Percentiles rank a stretch among this genome's conserved stretches.
Conservation (phyloP, 1,140 invertebrate species). For the Drosophila dunni region DNA sequence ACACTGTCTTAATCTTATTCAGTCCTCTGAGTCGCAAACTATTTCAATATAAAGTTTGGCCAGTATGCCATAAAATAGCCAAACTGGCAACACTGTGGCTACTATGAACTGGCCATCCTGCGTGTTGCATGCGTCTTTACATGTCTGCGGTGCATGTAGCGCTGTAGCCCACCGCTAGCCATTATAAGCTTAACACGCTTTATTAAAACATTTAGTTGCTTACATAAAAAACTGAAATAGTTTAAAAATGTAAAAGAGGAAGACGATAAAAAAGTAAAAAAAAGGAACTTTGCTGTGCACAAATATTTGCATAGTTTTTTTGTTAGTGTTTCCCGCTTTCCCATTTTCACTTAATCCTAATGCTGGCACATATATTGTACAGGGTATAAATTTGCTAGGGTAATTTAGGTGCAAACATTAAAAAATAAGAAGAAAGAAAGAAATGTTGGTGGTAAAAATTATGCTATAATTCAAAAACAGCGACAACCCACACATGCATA, state of each 20-base stretch:
- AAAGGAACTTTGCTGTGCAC: slow-evolving; percentile 17
- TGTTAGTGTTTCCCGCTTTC: slow-evolving; percentile 8
- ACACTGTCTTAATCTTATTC: no score
- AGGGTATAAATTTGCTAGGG: slow-evolving; percentile 66
- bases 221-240: neutral
- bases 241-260: neutral
- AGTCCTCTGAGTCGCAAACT: no score
- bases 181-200: slow-evolving; percentile 22
- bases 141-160: neutral
- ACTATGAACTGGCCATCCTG: neutral
- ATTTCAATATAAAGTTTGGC: no score
- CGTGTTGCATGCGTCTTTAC: slow-evolving; percentile 1
- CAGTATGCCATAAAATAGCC: no score
- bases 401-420: slow-evolving; percentile 64
- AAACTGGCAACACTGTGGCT: no score
- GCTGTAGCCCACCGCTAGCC: neutral
- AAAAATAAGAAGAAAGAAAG: slow-evolving; percentile 26
- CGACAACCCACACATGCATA: slow-evolving; percentile 35
- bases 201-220: slow-evolving; percentile 41
- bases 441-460: slow-evolving; percentile 71
- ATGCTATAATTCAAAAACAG: slow-evolving; percentile 82
- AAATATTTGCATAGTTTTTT: slow-evolving; percentile 65
- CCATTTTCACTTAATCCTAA: slow-evolving; percentile 27
- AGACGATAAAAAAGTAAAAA: neutral
- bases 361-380: slow-evolving; percentile 44